Base-by-base conservation (phyloP, 2,113 vertebrate species). In the Girardinichthys multiradiatus region DNA sequence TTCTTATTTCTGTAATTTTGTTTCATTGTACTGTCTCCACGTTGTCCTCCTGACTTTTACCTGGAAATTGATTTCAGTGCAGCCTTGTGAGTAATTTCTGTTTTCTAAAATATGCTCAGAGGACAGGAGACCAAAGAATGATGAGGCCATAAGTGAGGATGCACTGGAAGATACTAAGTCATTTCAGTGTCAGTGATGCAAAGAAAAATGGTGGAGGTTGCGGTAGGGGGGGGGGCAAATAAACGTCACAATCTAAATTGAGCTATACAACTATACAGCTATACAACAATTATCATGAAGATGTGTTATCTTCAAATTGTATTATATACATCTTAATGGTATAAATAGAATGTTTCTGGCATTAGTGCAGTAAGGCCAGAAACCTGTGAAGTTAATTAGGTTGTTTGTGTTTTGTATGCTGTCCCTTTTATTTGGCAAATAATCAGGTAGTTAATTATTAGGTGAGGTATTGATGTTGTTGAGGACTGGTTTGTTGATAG, bases 1-100 rank as follows among this genome's bases (percentile, higher is more conserved):
- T 45, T 45, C 42, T 62, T 13, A 9, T 62, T 31, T 19, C 57
- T 70, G 35, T 60, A 28, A 72, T 72, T 63, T 63, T 72, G 59
- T 17, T 29, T 63, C 30, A 45, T 63, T 33, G 13, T 27, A 33
- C 33, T 4, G 29, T 54, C 30, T 72, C 17, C 63, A 3, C 42
- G 63, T 51, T 30, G 39, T 72, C 45, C 15, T 63, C 15, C 29
- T 35, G 70, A 2, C 29, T 17, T 39, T 63, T 35, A 62, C 24
- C 15, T 42, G 24, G 28, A 71, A 62, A 71, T 71, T 39, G 29
- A 71, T 62, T 29, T 11, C 12, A 31, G 11, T 28, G 27, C 59
- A 51, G 4, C 29, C 17, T 68, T n/a, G 14, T 19, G 39, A 48
- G 21, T 24, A 15, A 62, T 33, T 39, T 29, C 39, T 72, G n/a